phyloP scores from a whole-genome alignment of 2,888 invertebrate genomes.

The Agrotis clavis region DNA sequence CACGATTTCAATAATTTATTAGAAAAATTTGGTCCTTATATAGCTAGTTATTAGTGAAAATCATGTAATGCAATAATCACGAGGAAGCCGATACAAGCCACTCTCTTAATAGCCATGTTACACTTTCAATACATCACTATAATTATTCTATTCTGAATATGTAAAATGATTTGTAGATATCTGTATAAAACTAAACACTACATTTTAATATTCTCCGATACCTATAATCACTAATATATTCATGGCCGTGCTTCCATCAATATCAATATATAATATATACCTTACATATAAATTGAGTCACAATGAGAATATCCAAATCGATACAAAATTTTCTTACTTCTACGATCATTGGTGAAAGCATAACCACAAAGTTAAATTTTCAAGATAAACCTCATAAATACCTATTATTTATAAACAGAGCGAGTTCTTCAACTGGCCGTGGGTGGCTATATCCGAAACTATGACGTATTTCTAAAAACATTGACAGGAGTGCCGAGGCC shows the following conservation, averaged over 20 bases:
- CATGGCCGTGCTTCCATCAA: conserved; percentile 76
- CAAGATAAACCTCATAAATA: conserved; percentile 74
- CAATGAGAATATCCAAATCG: conserved; percentile 67
- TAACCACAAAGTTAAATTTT: conserved; percentile 68
- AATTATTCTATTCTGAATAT: conserved; percentile 72
- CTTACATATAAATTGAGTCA: conserved; percentile 71
- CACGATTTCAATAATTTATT: conserved; percentile 56
- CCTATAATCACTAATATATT: conserved; percentile 66
- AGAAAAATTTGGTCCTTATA: conserved; percentile 69
- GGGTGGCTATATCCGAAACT: too few species aligned
- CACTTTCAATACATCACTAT: conserved; percentile 55
- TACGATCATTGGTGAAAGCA: conserved; percentile 74
- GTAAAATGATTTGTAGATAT: conserved; percentile 76
- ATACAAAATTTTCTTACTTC: conserved; percentile 68
- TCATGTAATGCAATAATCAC: conserved; percentile 49
- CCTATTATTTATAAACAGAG: conserved; percentile 68
- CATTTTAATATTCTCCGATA: conserved; percentile 73
- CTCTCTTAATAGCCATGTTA: conserved; percentile 40
- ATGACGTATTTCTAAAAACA: too few species aligned
- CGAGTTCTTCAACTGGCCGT: too few species aligned
- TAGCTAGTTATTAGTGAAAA: conserved; percentile 61
- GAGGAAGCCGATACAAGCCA: conserved; percentile 64
- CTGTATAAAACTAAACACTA: conserved; percentile 81
- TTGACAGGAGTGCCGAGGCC: too few species aligned
- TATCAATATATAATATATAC: conserved; percentile 62